These are phyloP conservation scores for Rutpela maculata DNA, from an alignment of 2,888 invertebrate genomes.

Conservation along the genomic window DNA sequence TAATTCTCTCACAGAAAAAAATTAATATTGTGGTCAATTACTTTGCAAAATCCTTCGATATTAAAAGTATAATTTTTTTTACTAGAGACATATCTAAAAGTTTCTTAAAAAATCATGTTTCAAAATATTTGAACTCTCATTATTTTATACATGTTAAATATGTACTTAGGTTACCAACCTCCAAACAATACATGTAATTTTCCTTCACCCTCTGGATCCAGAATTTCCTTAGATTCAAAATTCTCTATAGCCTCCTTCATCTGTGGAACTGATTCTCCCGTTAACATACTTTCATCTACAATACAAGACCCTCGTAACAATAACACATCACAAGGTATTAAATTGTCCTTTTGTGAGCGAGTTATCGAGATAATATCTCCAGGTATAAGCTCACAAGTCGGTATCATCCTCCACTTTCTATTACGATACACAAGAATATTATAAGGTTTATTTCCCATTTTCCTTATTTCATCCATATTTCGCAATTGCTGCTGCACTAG, in stretches of 20 bases:
- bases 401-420: conserved; percentile 90
- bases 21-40: too few species aligned
- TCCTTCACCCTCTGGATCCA: conserved; percentile 91
- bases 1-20: too few species aligned
- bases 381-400: conserved; percentile 92
- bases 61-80: too few species aligned
- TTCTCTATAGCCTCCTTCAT: conserved; percentile 98
- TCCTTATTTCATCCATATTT: conserved; percentile 98
- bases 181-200: conserved; percentile 94
- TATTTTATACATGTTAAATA: too few species aligned
- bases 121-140: too few species aligned
- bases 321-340: conserved; percentile 97
- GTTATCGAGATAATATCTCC: conserved; percentile 97
- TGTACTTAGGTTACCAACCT: conserved; percentile 36
- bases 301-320: conserved; percentile 96
- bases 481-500: conserved; percentile 97
- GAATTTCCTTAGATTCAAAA: conserved; percentile 77
- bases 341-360: conserved; percentile 90
- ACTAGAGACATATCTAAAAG: too few species aligned
- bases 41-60: too few species aligned
- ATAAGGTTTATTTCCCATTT: conserved; percentile 99
- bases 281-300: conserved; percentile 99
- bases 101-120: too few species aligned
- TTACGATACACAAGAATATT: conserved; percentile 92
- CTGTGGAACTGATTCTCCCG: conserved; percentile 99